A percentile compares a stretch with the other conserved stretches of the same genome.
Conservation (phyloP, 2,113 vertebrate genomes). For the Gorsachius goisagi region DNA sequence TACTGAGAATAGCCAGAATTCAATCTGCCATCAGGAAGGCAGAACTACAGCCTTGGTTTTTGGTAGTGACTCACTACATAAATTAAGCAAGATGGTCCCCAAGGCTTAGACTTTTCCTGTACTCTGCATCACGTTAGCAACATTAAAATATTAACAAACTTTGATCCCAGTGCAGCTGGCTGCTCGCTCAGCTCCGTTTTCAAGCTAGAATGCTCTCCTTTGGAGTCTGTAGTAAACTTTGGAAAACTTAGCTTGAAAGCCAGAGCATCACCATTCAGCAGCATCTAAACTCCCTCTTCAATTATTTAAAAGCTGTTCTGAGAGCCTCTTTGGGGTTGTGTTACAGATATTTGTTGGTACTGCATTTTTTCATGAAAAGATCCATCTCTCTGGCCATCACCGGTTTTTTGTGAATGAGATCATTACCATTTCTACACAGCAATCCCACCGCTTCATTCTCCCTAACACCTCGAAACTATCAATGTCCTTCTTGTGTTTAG, state of each 20-base stretch:
- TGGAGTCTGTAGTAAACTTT: conserved; percentile 20
- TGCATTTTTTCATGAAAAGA: neutral
- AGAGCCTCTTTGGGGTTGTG: neutral
- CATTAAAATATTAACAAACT: conserved; percentile 60
- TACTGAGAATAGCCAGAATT: neutral
- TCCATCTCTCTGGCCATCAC: neutral
- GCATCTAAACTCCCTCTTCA: neutral
- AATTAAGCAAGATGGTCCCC: conserved; percentile 35
- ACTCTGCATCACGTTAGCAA: conserved; percentile 11
- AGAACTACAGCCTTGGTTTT: neutral
- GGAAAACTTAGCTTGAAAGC: conserved; percentile 15
- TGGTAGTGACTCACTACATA: conserved; percentile 11
- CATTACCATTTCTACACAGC: neutral
- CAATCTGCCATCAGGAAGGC: neutral
- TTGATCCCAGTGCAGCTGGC: conserved; percentile 1
- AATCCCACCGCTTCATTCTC: neutral
- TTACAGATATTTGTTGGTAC: neutral
- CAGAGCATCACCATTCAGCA: neutral
- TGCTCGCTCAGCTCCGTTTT: conserved; percentile 15
- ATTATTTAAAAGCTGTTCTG: conserved; percentile 11
- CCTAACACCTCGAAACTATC: neutral
- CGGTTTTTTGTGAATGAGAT: neutral
- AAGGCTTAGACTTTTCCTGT: neutral
- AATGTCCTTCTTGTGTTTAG: neutral
- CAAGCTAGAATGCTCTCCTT: conserved; percentile 26